Evolutionary conservation across 2,797 vertebrate species (phyloP), one percentile per base, ranked within the genome.

Genomic region (Liasis olivaceus): DNA sequence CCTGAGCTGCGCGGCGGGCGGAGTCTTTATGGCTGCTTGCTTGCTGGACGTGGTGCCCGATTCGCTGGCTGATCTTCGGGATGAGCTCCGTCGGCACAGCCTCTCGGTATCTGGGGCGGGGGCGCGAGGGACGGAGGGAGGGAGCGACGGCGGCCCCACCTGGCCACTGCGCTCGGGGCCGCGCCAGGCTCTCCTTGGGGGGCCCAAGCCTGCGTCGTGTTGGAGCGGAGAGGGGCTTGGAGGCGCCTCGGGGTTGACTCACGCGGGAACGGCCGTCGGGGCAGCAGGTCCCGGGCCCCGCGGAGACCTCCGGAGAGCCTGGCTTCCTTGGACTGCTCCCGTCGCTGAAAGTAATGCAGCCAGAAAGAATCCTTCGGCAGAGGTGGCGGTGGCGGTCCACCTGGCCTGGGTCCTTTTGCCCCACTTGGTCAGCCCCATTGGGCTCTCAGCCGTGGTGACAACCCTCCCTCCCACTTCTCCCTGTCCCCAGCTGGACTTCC

Each of bases 21-120:
- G 98, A 0, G 98, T 99, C 87, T 99, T 99, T 94, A 96, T 99
- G 93, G 97, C 98, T 14, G 98, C 98, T 69, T 98, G 98, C 97
- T 95, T 98, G 26, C 97, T 98, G 63, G 98, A 99, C 97, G 98
- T 99, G 91, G 97, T 98, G 93, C 98, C 98, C 28, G 98, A 98
- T 95, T 98, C 98, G 92, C 96, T 99, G 93, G 97, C 97, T 0
- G 98, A 98, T 96, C 98, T 98, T 90, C 96, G 87, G 3, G 26
- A 88, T 0, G 98, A 97, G 92, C 96, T 98, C 93, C 84, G 94
- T 1, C 94, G 87, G 36, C 96, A 89, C 42, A 51, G 54, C 24
- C 56, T 98, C 87, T 94, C 97, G 95, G 98, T 99, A 77, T 86
- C 36, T 15, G 17, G 17, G 2, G 31, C 9, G 0, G 72, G 15